Conservation (phyloP, 2,888 invertebrate species). For the Ophion costatus region DNA sequence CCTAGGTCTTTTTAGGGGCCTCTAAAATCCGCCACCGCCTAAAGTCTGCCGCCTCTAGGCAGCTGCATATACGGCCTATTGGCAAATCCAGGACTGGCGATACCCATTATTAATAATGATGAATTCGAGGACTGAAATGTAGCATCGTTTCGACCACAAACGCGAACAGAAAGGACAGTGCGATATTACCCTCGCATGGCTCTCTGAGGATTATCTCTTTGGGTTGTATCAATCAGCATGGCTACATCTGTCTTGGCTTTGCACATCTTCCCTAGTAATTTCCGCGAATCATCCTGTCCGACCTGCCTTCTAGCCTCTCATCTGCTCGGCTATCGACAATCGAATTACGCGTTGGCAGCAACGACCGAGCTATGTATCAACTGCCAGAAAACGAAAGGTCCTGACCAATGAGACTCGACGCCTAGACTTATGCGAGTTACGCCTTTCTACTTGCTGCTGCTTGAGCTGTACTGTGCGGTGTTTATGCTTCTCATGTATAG, state of each 20-base stretch:
- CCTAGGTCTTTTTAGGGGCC: too few relatives aligned
- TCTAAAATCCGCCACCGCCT: too few relatives aligned
- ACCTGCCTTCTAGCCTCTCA: conserved; percentile 3
- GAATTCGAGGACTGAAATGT: background rate
- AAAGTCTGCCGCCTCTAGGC: too few relatives aligned
- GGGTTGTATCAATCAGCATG: conserved; percentile 42
- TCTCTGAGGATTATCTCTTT: conserved; percentile 68
- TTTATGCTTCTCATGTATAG: conserved; percentile 30
- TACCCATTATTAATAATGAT: background rate
- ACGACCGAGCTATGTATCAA: conserved; percentile 48
- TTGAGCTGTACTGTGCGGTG: background rate
- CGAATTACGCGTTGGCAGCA: conserved; percentile 64
- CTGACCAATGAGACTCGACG: background rate
- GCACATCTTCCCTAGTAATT: conserved; percentile 55
- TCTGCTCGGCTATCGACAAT: conserved; percentile 62
- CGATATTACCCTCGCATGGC: conserved; percentile 28
- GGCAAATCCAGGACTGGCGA: too few relatives aligned
- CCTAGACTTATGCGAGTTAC: background rate
- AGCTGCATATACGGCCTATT: too few relatives aligned
- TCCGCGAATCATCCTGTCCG: conserved; percentile 9
- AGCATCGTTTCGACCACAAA: background rate
- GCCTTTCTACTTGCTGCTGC: background rate
- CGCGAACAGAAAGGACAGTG: background rate
- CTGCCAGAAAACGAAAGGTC: conserved; percentile 46
- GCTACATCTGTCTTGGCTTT: conserved; percentile 55